Conservation (phyloP, 2,888 invertebrate species). For the Apamea anceps region DNA sequence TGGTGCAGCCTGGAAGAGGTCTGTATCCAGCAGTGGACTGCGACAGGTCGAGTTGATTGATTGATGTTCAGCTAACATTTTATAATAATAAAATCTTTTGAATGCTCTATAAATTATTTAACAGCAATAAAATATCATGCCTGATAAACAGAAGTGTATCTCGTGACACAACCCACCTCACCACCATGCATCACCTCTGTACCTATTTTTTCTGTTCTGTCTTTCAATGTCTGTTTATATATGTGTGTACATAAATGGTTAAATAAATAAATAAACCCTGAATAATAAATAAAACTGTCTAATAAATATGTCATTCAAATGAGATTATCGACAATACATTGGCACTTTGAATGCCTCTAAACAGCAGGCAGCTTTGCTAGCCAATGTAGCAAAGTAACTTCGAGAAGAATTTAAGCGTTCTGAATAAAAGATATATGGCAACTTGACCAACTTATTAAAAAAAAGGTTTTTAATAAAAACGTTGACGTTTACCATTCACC, state of each 20-base stretch:
- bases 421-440: not conserved
- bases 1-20: not conserved
- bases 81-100: not conserved
- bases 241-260: no score
- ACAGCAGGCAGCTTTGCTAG: no score
- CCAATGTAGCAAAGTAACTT: not conserved
- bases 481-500: not conserved
- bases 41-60: not conserved
- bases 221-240: no score
- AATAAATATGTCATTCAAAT: conserved; percentile 25
- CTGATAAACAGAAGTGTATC: conserved; percentile 26
- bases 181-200: no score
- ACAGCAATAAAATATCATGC: conserved; percentile 6
- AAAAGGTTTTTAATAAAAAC: not conserved
- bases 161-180: conserved; percentile 19
- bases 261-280: no score
- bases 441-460: no score
- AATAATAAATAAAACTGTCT: conserved; percentile 9
- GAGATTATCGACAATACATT: conserved; percentile 6
- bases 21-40: not conserved
- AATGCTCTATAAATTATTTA: conserved; percentile 9
- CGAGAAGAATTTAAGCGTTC: not conserved
- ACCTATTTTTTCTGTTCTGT: no score
- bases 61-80: not conserved
- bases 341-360: not conserved